Evolutionary conservation across 1,140 invertebrate genomes (phyloP).

Genomic region (Neotoxoptera formosana): DNA sequence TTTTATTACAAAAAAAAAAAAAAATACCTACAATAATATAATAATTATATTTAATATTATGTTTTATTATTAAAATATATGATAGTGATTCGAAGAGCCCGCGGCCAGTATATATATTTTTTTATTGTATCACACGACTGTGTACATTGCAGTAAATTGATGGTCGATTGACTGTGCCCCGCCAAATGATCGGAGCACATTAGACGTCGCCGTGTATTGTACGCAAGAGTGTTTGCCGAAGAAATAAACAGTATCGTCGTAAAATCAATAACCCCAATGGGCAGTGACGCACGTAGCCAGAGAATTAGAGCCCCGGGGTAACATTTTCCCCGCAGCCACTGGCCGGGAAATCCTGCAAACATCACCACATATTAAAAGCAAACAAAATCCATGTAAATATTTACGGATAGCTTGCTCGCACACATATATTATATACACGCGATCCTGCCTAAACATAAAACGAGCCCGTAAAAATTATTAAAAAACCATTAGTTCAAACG

Average conservation of each 20-base stretch:
- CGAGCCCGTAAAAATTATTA: not conserved
- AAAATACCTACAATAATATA: too few species aligned
- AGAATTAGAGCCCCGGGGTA: not conserved
- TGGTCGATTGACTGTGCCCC: not conserved
- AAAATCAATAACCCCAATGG: conserved; percentile 30
- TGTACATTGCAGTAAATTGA: not conserved
- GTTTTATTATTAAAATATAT: not conserved
- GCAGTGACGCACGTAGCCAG: not conserved
- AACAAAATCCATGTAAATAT: not conserved
- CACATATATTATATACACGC: too few species aligned
- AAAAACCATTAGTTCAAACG: not conserved
- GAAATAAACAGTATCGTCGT: not conserved
- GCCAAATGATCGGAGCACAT: not conserved
- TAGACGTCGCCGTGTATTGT: not conserved
- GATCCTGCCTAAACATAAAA: not conserved
- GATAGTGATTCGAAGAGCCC: not conserved
- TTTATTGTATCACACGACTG: not conserved
- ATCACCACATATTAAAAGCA: not conserved
- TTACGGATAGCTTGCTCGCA: not conserved
- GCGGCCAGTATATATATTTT: not conserved
- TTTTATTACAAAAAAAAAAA: not conserved
- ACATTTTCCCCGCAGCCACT: not conserved
- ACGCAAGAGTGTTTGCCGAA: not conserved
- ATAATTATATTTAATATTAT: not conserved
- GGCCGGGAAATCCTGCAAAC: not conserved